Evolutionary conservation across 2,888 invertebrate species (phyloP), one percentile per base, ranked within the genome.

Genomic region (Spisula subtruncata): DNA sequence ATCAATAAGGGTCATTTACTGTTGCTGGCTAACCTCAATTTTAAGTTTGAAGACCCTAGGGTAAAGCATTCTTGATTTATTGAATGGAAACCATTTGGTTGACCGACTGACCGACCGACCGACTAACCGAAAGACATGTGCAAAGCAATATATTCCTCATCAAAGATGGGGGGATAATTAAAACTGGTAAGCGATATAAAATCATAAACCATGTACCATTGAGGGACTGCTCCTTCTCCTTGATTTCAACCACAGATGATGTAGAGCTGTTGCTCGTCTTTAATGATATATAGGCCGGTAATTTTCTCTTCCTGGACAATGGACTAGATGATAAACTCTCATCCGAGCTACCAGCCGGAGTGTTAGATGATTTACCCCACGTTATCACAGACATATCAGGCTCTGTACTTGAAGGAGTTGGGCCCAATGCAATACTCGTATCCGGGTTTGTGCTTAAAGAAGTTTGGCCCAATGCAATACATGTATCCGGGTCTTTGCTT

Each of bases 231-330:
- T 66, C n/a, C 10, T n/a, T 66, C 60, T 66, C 8, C 25, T n/a
- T 25, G 60, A 25, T 8, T 10, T 66, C 60, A 0, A 10, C 20
- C 25, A 25, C 60, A n/a, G 25, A 8, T n/a, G n/a, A n/a, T 25
- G 25, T n/a, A 25, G 60, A 25, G 54, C 71, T 48, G 25, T 25
- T 51, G 41, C n/a, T 66, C 29, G 71, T 88, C 86, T 75, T 90
- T 51, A 94, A 90, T 48, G 94, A 93, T 25, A 94, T 94, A 79
- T 91, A 94, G 0, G 93, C 90, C 41, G 94, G 94, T 46, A 94
- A 87, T 79, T 92, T 92, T 75, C 89, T 89, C 48, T 88, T 82
- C 71, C 92, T 91, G 20, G 91, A 90, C n/a, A 81, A 14, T 66
- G 94, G 92, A 18, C 92, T 56, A 80, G 85, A 51, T 8, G 66